These are phyloP conservation scores for Chalcosyrphus nemorum DNA, from an alignment of 2,888 invertebrate genomes.

Conservation along the genomic window DNA sequence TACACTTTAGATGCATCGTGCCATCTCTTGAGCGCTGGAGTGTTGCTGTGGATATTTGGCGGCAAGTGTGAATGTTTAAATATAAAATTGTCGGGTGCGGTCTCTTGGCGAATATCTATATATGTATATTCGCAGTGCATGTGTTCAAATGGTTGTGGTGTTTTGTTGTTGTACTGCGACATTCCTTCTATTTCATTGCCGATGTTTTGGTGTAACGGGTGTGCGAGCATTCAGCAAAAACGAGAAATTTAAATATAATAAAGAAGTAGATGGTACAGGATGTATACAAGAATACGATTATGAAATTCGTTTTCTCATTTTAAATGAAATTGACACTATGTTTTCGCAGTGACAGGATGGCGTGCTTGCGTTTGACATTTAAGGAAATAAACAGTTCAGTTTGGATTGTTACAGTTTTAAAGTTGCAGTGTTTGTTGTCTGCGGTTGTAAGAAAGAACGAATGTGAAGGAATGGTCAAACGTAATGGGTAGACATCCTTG, in stretches of 20 bases:
- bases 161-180: neutral
- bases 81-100: conserved; percentile 2
- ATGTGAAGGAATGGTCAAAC: no score
- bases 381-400: no score
- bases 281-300: neutral
- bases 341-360: neutral
- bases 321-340: neutral
- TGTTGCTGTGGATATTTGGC: neutral
- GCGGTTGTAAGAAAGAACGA: no score
- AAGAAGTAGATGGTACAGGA: neutral
- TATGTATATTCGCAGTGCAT: no score
- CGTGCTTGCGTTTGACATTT: neutral
- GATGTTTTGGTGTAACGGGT: neutral
- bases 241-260: neutral
- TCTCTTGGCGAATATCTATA: neutral
- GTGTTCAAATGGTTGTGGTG: neutral
- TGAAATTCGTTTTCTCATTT: neutral
- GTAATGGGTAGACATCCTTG: no score
- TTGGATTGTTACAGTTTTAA: no score
- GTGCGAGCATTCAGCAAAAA: neutral
- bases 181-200: neutral
- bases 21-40: neutral
- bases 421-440: no score
- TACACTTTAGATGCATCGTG: neutral
- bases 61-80: conserved; percentile 16